A percentile compares a stretch with the other conserved stretches of the same genome.
Evolutionary conservation across 1,140 invertebrate genomes (phyloP).

Genomic region (Bombus ignitus): DNA sequence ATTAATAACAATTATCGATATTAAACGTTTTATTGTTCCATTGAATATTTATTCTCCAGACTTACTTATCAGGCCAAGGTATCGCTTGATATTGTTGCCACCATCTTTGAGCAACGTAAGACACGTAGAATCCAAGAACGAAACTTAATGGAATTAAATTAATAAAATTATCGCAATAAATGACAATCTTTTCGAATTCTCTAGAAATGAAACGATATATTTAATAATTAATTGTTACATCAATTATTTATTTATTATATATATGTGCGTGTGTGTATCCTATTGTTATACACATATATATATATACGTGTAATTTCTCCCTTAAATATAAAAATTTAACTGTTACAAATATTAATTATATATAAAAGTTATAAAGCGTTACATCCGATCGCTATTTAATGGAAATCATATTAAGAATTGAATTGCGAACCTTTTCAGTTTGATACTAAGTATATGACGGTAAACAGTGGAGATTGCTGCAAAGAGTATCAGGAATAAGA

Average conservation of each 20-base stretch:
- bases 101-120: slow-evolving; percentile 88
- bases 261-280: no score
- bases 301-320: no score
- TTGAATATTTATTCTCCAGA: slow-evolving; percentile 22
- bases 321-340: background rate
- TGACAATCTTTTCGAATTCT: slow-evolving; percentile 85
- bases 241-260: no score
- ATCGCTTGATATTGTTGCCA: slow-evolving; percentile 89
- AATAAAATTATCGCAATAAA: slow-evolving; percentile 87
- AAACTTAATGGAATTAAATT: slow-evolving; percentile 87
- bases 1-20: slow-evolving; percentile 48
- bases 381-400: no score
- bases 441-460: slow-evolving; percentile 83
- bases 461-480: slow-evolving; percentile 86
- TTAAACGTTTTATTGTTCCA: background rate
- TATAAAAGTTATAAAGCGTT: background rate
- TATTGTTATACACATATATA: no score
- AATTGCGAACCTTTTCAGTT: slow-evolving; percentile 84
- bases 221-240: background rate
- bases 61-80: slow-evolving; percentile 90
- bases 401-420: background rate
- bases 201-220: slow-evolving; percentile 73
- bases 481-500: slow-evolving; percentile 86
- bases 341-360: background rate
- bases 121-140: slow-evolving; percentile 90